Evolutionary conservation across 2,888 invertebrate species (phyloP).

Genomic region (Trachelus stipa): DNA sequence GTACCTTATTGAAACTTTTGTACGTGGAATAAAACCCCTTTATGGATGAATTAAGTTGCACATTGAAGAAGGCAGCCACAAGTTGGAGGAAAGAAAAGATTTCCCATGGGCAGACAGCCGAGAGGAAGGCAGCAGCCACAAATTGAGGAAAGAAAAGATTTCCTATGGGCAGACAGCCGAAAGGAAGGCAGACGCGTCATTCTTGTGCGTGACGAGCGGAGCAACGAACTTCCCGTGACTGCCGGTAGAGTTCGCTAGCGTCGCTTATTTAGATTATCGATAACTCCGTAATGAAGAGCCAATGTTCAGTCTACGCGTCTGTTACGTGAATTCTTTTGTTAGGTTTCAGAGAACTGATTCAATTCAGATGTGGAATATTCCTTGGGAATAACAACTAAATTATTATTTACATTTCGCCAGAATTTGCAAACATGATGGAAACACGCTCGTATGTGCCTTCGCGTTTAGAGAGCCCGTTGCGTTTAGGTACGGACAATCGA

Average conservation of each 20-base stretch:
- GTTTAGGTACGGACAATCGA: background rate
- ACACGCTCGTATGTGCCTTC: background rate
- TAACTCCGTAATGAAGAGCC: background rate
- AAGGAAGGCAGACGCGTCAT: no score
- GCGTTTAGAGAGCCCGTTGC: no score
- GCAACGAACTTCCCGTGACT: background rate
- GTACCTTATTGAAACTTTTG: no score
- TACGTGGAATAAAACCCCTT: no score
- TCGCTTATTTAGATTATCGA: background rate
- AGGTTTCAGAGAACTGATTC: background rate
- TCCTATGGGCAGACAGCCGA: no score
- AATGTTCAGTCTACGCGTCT: no score
- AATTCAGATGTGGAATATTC: background rate
- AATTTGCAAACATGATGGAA: background rate
- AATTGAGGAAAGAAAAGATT: no score
- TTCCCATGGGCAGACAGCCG: no score
- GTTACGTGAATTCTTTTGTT: background rate
- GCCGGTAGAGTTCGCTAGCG: background rate
- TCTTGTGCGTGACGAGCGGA: background rate
- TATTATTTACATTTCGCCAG: background rate
- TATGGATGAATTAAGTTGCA: no score
- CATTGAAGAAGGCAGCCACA: no score
- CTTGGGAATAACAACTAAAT: background rate
- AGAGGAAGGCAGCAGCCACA: no score
- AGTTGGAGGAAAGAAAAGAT: no score